Base-by-base conservation (phyloP, 1,140 invertebrate species). In the Mercenaria mercenaria region DNA sequence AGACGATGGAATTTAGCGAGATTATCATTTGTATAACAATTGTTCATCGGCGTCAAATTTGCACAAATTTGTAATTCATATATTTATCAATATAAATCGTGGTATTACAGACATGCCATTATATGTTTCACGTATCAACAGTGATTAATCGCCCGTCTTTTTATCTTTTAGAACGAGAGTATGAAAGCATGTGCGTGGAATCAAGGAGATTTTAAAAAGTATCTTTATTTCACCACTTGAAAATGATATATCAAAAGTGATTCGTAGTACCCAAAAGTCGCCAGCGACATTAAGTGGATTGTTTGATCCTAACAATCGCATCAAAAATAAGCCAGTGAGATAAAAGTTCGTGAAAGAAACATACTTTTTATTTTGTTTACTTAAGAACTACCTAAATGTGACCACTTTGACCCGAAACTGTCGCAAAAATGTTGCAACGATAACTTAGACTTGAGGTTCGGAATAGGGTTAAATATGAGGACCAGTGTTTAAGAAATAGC, bases 21-120 rank as follows among this genome's bases (percentile, higher is more conserved):
- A 72, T 85, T 85, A 85, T 72, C 39, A 69, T 72, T 39, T 11
- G 18, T 47, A 69, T 32, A 69, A 85, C 64, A 52, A 85, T 74
- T 77, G 37, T 59, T 76, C 56, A 18, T 39, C 41, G 84, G 84
- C 84, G 84, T 87, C 84, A 77, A 52, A 77, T 59, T 61, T 87
- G 84, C 67, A 87, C 69, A 87, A 77, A 87, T 87, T 87, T 76
- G 84, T 34, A 59, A 87, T 87, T 87, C 84, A 87, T 87, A 87
- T 87, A 77, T 77, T 87, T 77, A 59, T 61, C n/a, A n/a, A 76
- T 43, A 87, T 72, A 87, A 39, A 56, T 74, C 69, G 52, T 0
- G 39, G 47, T 76, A 32, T 59, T 56, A 59, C 8, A 15, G 3
- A 77, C 26, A 87, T 87, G 37, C 84, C 84, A 76, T 37, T 13